Evolutionary conservation across 92 coral and sea anemone species (phyloP), one percentile per base, ranked within the genome.

Genomic region (Metridium senile): DNA sequence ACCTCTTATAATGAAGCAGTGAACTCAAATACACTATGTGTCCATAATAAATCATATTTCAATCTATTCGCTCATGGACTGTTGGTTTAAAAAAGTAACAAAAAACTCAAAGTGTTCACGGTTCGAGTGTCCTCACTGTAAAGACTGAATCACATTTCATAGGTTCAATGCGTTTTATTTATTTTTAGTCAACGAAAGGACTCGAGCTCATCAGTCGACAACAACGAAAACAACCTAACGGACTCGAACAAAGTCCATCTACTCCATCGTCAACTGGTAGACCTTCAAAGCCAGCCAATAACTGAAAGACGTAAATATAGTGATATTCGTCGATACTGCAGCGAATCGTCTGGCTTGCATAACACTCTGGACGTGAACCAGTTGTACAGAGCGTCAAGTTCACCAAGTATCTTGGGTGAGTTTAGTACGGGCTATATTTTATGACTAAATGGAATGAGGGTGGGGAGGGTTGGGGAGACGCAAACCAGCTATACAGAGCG

Each of bases 381-480:
- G 39, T 45, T 91, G 66, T 84, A 89, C 19, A 86, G 93, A 43
- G 83, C 97, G 6, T 86, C 90, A 1, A 91, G 97, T 71, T 85
- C 97, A 9, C 97, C 93, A 45, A 82, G 93, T 61, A 47, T 89
- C 39, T 71, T 91, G 46, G 97, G 97, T 91, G 68, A 57, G 89
- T 84, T 4, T 26, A 39, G 33, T 25, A 59, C 20, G 25, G 19
- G 51, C 47, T 63, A 26, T 54, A n/a, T n/a, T n/a, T n/a, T n/a
- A n/a, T n/a, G n/a, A n/a, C n/a, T n/a, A n/a, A n/a, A n/a, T n/a
- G n/a, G n/a, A n/a, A n/a, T n/a, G n/a, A n/a, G n/a, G n/a, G n/a
- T n/a, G n/a, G n/a, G n/a, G n/a, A n/a, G n/a, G n/a, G n/a, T n/a
- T n/a, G n/a, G n/a, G n/a, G n/a, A n/a, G 89, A 66, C 1, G 79